phyloP scores from a whole-genome alignment of 2,113 vertebrate species.

The Rhipidura dahli region DNA sequence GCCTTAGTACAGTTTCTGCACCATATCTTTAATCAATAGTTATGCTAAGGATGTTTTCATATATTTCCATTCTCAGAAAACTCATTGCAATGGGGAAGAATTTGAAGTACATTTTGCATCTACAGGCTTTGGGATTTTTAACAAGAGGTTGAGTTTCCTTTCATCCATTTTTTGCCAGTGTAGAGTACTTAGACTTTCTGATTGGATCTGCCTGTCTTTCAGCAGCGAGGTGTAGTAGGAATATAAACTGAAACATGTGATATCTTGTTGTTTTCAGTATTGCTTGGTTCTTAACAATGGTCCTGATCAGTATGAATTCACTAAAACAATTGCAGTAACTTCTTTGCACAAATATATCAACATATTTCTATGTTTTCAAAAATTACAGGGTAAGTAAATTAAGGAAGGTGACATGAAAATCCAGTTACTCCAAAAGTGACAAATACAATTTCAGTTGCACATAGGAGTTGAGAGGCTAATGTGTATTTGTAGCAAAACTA shows the following conservation, averaged over 20 bases:
- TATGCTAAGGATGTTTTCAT: neutral
- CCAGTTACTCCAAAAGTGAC: neutral
- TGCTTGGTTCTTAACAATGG: neutral
- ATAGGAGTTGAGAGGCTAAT: neutral
- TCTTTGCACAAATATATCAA: neutral
- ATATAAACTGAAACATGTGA: neutral
- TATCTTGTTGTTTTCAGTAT: neutral
- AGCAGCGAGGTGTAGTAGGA: neutral
- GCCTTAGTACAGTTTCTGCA: neutral
- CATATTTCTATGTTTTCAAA: neutral
- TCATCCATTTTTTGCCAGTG: neutral
- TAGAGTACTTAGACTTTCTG: neutral
- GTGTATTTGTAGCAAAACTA: neutral
- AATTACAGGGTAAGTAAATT: neutral
- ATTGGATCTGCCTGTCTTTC: neutral
- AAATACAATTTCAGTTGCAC: neutral
- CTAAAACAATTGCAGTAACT: neutral
- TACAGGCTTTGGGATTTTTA: neutral
- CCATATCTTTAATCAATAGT: neutral
- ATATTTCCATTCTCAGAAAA: neutral
- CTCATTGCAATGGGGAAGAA: neutral
- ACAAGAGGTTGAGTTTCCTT: neutral
- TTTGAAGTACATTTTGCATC: neutral
- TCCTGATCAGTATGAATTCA: fast-evolving
- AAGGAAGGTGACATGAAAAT: neutral